These are phyloP conservation scores for Diglossa cyanea DNA, from an alignment of 2,797 vertebrate species.

Conservation along the genomic window DNA sequence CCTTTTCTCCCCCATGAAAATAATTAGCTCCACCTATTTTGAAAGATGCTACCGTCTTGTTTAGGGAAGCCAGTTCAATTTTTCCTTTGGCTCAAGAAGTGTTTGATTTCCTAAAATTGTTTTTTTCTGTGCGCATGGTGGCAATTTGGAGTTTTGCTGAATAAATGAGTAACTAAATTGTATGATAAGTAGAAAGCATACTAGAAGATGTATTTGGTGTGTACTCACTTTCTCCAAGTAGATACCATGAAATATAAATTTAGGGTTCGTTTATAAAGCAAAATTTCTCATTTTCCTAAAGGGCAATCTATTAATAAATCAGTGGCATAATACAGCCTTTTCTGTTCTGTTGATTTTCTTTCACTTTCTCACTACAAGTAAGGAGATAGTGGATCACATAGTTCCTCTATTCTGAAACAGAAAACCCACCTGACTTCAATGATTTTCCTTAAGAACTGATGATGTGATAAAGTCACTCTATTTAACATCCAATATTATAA, in stretches of 20 bases:
- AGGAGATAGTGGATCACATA: not conserved
- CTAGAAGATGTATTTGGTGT: not conserved
- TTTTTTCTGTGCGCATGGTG: not conserved
- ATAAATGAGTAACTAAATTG: not conserved
- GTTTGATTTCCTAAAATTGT: not conserved
- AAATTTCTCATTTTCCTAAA: not conserved
- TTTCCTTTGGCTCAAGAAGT: not conserved
- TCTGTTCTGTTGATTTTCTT: not conserved
- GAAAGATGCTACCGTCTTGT: not conserved
- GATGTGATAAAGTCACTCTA: conserved; percentile 21
- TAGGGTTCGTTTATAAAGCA: not conserved
- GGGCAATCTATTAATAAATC: not conserved
- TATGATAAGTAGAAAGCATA: not conserved
- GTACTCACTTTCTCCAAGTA: not conserved
- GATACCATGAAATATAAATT: not conserved
- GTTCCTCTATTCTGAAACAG: not conserved
- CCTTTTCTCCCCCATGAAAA: not conserved
- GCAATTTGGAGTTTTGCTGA: not conserved
- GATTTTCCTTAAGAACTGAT: conserved; percentile 15
- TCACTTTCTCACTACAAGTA: not conserved
- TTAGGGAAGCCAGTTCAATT: not conserved
- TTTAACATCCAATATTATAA: conserved; percentile 9
- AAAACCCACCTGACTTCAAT: conserved; percentile 42
- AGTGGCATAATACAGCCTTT: not conserved
- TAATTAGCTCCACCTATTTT: not conserved